Percentiles rank a stretch among this genome's conserved stretches.
phyloP scores from a whole-genome alignment of 1,140 invertebrate species.

The Lepidurus arcticus region DNA sequence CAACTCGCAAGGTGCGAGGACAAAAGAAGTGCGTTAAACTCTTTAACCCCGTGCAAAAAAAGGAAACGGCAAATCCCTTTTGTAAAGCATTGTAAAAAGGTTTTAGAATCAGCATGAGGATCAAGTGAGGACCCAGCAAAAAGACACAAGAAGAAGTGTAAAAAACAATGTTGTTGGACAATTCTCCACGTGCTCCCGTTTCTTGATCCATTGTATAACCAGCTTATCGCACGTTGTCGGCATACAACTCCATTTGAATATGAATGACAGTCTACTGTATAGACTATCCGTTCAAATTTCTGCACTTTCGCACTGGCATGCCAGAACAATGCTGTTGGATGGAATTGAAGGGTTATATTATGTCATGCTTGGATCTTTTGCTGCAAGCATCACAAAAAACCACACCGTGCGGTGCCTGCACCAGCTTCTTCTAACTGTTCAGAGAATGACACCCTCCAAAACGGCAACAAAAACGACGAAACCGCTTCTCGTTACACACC shows the following conservation, averaged over 20 bases:
- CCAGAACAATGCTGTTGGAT: too few relatives aligned
- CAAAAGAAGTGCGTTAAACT: too few relatives aligned
- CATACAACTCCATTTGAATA: slow-evolving; percentile 17
- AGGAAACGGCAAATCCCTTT: too few relatives aligned
- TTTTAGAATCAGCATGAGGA: neutral
- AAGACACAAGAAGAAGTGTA: neutral
- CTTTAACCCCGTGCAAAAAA: too few relatives aligned
- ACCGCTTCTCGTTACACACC: slow-evolving; percentile 20
- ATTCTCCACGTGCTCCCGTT: slow-evolving; percentile 1
- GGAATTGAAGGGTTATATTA: too few relatives aligned
- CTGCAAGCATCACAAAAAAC: neutral
- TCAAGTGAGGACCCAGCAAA: neutral
- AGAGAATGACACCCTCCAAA: neutral
- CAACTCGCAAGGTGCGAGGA: too few relatives aligned
- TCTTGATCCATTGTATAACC: neutral
- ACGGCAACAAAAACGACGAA: slow-evolving; percentile 6
- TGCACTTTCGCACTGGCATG: neutral
- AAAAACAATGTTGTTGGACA: neutral
- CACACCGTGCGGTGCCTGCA: neutral
- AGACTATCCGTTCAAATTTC: slow-evolving; percentile 3
- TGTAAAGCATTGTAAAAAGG: too few relatives aligned
- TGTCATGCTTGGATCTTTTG: neutral
- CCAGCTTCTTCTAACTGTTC: neutral
- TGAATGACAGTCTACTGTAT: neutral
- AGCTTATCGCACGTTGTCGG: neutral